phyloP scores from a whole-genome alignment of 2,888 invertebrate genomes.

The Agrochola lota region DNA sequence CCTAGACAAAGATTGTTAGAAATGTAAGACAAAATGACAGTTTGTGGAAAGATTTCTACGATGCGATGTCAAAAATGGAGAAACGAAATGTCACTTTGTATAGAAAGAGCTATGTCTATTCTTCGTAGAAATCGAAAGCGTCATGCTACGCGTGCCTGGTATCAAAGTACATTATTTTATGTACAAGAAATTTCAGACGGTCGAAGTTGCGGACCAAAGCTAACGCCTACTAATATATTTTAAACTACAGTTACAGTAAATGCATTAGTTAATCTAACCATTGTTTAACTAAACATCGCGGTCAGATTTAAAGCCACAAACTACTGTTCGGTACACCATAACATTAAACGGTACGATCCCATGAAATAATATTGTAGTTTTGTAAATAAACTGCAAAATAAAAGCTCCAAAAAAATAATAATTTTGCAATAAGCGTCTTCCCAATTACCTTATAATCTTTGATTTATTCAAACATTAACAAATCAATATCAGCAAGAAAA shows the following conservation, averaged over 20 bases:
- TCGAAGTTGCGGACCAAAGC: not conserved
- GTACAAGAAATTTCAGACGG: not conserved
- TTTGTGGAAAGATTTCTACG: no score
- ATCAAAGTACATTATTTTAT: not conserved
- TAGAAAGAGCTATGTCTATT: no score
- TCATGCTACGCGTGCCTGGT: no score
- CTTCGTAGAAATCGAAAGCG: no score
- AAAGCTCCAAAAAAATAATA: not conserved
- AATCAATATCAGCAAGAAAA: not conserved
- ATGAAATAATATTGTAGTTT: no score
- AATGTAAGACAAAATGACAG: no score
- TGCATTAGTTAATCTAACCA: slow-evolving; percentile 24
- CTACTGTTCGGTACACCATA: not conserved
- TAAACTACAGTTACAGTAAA: not conserved
- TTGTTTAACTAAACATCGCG: slow-evolving; percentile 26
- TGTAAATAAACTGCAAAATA: no score
- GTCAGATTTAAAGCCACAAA: slow-evolving; percentile 33
- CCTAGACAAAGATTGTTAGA: no score
- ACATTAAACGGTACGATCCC: not conserved
- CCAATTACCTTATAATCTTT: not conserved
- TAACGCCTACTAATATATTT: not conserved
- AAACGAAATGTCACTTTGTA: no score
- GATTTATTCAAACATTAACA: not conserved
- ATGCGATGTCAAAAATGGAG: no score
- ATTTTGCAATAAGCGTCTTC: not conserved